Evolutionary conservation across 2,113 vertebrate genomes (phyloP).

Genomic region (Notothenia coriiceps): DNA sequence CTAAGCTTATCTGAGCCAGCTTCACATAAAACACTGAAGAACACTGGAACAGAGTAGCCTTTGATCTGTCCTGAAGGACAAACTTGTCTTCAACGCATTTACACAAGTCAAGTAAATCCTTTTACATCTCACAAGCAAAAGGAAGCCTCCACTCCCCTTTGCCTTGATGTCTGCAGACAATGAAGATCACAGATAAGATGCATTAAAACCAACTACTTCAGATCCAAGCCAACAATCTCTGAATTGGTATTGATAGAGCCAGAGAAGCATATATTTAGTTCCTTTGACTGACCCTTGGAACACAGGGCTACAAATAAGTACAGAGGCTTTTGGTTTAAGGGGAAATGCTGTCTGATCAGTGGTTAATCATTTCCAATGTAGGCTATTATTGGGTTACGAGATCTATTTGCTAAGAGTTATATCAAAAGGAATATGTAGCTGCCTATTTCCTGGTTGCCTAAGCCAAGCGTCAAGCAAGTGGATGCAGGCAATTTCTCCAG

Average conservation of each 20-base stretch:
- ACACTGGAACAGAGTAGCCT: constrained; percentile 27
- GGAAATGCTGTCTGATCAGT: neutral
- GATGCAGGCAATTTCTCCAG: neutral
- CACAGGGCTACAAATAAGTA: neutral
- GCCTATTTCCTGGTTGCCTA: neutral
- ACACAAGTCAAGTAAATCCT: constrained; percentile 31
- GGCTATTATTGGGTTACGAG: neutral
- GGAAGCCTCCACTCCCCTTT: constrained; percentile 15
- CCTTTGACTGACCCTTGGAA: neutral
- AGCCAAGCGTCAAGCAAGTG: neutral
- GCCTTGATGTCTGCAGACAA: constrained; percentile 25
- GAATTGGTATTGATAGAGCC: neutral
- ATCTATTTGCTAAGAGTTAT: neutral
- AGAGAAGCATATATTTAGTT: neutral
- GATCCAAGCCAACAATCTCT: neutral
- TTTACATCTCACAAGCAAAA: constrained; percentile 26
- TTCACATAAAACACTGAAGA: constrained; percentile 13
- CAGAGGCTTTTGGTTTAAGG: neutral
- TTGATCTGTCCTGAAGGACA: constrained; percentile 49
- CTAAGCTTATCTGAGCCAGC: constrained; percentile 30
- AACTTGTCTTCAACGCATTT: constrained; percentile 31
- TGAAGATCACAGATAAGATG: constrained; percentile 12
- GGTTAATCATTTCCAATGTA: neutral
- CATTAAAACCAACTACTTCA: neutral
- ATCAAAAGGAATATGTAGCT: neutral